These are phyloP conservation scores for Psilopogon haemacephalus DNA, from an alignment of 2,113 vertebrate species.

Conservation along the genomic window DNA sequence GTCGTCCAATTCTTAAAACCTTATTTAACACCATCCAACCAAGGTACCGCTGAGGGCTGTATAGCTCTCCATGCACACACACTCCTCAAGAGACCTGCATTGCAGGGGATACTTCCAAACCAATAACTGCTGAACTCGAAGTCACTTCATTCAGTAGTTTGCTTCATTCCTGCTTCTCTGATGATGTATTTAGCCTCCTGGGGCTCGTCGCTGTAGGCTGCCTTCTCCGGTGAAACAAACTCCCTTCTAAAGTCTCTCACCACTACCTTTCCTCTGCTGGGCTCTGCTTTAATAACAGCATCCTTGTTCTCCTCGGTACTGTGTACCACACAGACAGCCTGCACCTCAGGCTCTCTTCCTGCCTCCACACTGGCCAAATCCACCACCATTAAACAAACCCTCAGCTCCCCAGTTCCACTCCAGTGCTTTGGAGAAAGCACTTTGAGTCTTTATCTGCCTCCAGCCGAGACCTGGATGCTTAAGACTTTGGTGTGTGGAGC, in stretches of 20 bases:
- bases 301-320: constrained; percentile 5
- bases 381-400: background rate
- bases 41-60: background rate
- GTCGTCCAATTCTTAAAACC: background rate
- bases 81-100: rapidly evolving
- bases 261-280: rapidly evolving
- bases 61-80: background rate
- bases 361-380: background rate
- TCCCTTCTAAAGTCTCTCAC: background rate
- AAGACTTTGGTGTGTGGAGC: background rate
- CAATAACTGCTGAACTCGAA: background rate
- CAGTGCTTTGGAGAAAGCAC: background rate
- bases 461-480: background rate
- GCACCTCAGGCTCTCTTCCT: background rate
- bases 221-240: background rate
- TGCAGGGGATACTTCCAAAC: background rate
- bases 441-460: background rate
- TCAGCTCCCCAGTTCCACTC: background rate
- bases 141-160: background rate
- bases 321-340: rapidly evolving
- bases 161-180: background rate
- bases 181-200: background rate
- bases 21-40: background rate
- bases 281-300: background rate
- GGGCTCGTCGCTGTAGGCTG: background rate